Evolutionary conservation across 2,888 invertebrate genomes (phyloP), one percentile per base, ranked within the genome.

Genomic region (Drosophila barbarae): DNA sequence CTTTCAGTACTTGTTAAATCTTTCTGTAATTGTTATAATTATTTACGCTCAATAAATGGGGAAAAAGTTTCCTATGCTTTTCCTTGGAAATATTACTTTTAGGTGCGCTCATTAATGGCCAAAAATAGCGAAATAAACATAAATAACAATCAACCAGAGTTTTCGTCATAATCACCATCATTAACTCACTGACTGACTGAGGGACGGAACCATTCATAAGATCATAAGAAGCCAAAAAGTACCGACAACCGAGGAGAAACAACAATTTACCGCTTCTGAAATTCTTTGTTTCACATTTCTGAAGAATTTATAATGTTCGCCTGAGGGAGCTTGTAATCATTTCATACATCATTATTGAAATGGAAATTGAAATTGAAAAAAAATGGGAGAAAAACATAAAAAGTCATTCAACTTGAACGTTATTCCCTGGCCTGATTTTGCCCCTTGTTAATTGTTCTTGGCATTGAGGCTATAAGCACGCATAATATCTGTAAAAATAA

Each of bases 341-440:
- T 60, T 57, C 21, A 46, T 36, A 51, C 67, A 71, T 61, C 74
- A 75, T 71, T 67, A 69, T 68, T 51, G 79, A 77, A 73, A 84
- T 69, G 77, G 71, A 84, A 84, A 77, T 73, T 72, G 56, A 66
- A 66, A 52, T 66, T 51, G 41, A 7, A 30, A 5, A 26, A 42
- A 44, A 26, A 13, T 4, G n/a, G 18, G 12, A 69, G 42, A 68
- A 59, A 51, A 57, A 59, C 54, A 59, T 53, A 26, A 61, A 64
- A 64, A 79, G 82, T 77, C 74, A 79, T 84, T 79, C 82, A 84
- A 77, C 82, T 77, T 64, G 49, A 79, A 77, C 82, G 68, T 32
- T 67, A 59, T 35, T 39, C 41, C 52, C 32, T 52, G 81, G 64
- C 81, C 84, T 28, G 63, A 28, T 73, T 77, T 47, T 54, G 38